phyloP scores from a whole-genome alignment of 1,140 invertebrate species.

The Lepidurus arcticus region DNA sequence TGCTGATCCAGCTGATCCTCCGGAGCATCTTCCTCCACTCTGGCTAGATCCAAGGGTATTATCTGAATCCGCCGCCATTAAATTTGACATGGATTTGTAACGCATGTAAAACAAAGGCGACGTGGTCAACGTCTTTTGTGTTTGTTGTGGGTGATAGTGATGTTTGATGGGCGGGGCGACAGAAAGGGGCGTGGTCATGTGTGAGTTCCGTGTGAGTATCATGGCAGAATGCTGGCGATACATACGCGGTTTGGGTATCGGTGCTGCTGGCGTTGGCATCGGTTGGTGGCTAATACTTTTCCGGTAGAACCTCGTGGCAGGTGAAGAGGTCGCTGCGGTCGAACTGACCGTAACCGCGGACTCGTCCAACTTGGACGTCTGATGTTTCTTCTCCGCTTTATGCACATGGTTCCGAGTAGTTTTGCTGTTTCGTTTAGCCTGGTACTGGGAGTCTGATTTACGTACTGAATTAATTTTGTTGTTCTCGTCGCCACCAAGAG shows the following conservation, averaged over 20 bases:
- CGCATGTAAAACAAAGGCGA: slow-evolving; percentile 74
- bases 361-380: slow-evolving; percentile 1
- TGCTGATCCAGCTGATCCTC: slow-evolving; percentile 61
- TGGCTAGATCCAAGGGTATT: slow-evolving; percentile 81
- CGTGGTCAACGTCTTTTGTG: slow-evolving; percentile 39
- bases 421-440: background rate
- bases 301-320: background rate
- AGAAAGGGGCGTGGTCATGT: background rate
- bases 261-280: background rate
- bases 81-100: slow-evolving; percentile 73
- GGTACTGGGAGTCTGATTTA: background rate
- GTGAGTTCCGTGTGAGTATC: background rate
- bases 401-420: background rate
- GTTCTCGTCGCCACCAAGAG: slow-evolving; percentile 39
- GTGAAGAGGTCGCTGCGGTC: background rate
- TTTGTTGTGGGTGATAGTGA: slow-evolving; percentile 25
- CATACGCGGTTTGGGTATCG: slow-evolving; percentile 35
- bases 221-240: slow-evolving; percentile 34
- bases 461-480: background rate
- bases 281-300: background rate
- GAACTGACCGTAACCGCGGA: background rate
- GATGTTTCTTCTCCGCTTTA: background rate
- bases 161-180: background rate
- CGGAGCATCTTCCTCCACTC: slow-evolving; percentile 74
- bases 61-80: slow-evolving; percentile 69